Percentiles rank a stretch among this genome's conserved stretches.
Conservation (phyloP, 2,797 vertebrate species). For the Coregonus sp. region DNA sequence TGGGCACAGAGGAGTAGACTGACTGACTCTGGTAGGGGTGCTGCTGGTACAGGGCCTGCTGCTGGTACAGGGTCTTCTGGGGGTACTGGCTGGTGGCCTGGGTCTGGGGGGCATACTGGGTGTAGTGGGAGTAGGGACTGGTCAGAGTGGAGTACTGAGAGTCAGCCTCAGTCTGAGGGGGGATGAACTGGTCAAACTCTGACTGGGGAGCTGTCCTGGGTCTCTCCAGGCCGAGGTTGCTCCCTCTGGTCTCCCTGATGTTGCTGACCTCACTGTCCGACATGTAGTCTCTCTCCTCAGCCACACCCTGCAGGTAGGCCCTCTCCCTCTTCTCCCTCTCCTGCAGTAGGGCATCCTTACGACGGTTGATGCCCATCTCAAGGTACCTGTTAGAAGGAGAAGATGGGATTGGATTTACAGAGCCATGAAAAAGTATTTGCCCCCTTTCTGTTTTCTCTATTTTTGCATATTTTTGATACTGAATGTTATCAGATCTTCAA, state of each 20-base stretch:
- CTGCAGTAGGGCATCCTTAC: conserved; percentile 95
- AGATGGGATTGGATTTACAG: conserved; percentile 19
- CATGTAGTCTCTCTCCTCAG: conserved; percentile 99
- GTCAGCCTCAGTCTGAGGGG: conserved; percentile 93
- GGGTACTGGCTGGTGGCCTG: conserved; percentile 91
- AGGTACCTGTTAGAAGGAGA: conserved; percentile 79
- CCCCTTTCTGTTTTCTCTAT: too few relatives aligned
- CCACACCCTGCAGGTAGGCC: conserved; percentile 97
- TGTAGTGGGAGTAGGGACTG: conserved; percentile 91
- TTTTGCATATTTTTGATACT: too few relatives aligned
- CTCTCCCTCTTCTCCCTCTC: conserved; percentile 97
- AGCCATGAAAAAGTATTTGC: too few relatives aligned
- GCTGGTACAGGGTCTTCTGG: conserved; percentile 90
- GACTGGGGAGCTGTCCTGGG: conserved; percentile 95
- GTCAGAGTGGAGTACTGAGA: conserved; percentile 90
- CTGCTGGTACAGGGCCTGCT: conserved; percentile 90
- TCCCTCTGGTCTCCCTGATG: conserved; percentile 87
- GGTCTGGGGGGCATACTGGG: conserved; percentile 89
- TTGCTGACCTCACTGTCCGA: conserved; percentile 98
- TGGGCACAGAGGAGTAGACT: conserved; percentile 83
- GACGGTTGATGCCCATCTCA: conserved; percentile 98
- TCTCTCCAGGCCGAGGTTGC: conserved; percentile 86
- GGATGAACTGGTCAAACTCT: conserved; percentile 93
- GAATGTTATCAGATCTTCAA: too few relatives aligned
- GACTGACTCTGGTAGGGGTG: conserved; percentile 90